phyloP scores from a whole-genome alignment of 2,888 invertebrate species.

The Cerastis leucographa region DNA sequence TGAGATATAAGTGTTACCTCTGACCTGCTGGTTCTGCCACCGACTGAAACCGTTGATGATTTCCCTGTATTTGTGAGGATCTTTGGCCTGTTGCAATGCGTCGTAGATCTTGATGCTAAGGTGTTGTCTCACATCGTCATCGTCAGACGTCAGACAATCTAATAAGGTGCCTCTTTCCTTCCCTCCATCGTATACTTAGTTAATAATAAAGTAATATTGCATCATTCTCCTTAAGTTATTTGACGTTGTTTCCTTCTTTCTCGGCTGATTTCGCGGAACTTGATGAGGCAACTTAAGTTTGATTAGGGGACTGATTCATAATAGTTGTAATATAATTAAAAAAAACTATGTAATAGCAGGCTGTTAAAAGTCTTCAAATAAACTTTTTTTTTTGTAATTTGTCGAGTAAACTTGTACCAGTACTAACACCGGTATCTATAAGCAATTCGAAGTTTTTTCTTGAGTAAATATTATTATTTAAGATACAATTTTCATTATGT shows the following conservation, averaged over 20 bases:
- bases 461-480: too few relatives aligned
- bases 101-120: neutral
- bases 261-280: neutral
- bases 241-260: neutral
- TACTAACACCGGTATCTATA: too few relatives aligned
- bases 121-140: neutral
- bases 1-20: neutral
- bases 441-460: too few relatives aligned
- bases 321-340: neutral
- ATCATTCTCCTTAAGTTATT: neutral
- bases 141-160: neutral
- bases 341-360: neutral
- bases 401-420: neutral
- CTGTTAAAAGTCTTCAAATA: neutral
- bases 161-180: neutral
- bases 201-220: neutral
- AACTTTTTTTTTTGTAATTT: neutral
- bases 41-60: neutral
- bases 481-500: too few relatives aligned
- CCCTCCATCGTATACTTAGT: neutral
- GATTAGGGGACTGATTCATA: conserved; percentile 6
- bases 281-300: conserved; percentile 17
- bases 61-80: neutral
- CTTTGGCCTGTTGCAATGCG: neutral
- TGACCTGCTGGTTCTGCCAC: neutral